These are phyloP conservation scores for Ligdia adustata DNA, from an alignment of 2,888 invertebrate genomes.

Conservation along the genomic window DNA sequence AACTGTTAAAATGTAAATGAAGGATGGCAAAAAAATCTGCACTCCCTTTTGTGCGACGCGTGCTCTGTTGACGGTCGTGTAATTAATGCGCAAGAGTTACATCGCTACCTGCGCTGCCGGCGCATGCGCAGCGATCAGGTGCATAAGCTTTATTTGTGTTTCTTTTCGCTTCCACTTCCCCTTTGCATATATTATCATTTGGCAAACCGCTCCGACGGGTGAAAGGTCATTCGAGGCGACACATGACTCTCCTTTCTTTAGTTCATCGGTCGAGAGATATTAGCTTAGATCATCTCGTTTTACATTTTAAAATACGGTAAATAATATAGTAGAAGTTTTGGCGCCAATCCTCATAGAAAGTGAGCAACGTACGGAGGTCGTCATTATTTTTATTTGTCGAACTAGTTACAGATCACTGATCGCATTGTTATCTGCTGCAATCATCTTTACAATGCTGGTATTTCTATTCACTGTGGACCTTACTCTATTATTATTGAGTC, in stretches of 20 bases:
- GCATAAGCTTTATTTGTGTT: constrained; percentile 78
- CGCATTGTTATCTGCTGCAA: constrained; percentile 71
- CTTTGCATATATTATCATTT: constrained; percentile 81
- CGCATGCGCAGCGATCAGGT: constrained; percentile 73
- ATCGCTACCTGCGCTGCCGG: constrained; percentile 45
- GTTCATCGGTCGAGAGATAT: no score
- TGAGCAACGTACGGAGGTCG: constrained; percentile 33
- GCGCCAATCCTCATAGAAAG: constrained; percentile 39
- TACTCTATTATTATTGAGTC: constrained; percentile 49
- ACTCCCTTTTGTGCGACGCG: constrained; percentile 60
- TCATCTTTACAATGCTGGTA: constrained; percentile 50
- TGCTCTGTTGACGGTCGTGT: constrained; percentile 55
- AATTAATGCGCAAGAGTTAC: constrained; percentile 73
- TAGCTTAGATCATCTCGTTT: constrained; percentile 6
- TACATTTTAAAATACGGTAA: not conserved
- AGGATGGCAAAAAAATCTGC: constrained; percentile 47
- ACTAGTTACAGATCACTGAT: constrained; percentile 76
- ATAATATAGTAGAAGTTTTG: constrained; percentile 26
- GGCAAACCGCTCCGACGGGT: constrained; percentile 48
- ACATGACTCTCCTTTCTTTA: no score
- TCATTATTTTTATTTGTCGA: constrained; percentile 66
- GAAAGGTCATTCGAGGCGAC: constrained; percentile 32
- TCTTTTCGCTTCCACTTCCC: constrained; percentile 73
- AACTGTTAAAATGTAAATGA: constrained; percentile 54
- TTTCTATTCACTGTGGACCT: constrained; percentile 47